Evolutionary conservation across 2,797 vertebrate species (phyloP).

Genomic region (Diglossa cyanea): DNA sequence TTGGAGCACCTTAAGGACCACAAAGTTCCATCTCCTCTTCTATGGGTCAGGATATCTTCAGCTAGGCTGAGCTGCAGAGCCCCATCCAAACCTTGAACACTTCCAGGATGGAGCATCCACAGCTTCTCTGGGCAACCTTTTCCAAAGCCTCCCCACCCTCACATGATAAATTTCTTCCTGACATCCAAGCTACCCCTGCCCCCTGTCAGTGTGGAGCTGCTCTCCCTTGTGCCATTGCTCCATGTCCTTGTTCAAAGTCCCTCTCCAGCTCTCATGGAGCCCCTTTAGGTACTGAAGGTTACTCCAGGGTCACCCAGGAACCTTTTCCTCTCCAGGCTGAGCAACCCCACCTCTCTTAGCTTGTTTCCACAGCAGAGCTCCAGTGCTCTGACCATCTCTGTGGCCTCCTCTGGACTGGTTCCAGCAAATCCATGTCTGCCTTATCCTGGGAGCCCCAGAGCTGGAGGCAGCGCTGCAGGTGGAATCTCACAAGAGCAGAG

Average conservation of each 20-base stretch:
- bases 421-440: neutral
- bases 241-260: neutral
- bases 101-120: neutral
- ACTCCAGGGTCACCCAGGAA: neutral
- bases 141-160: neutral
- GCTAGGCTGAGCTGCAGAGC: accelerated
- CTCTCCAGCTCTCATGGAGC: neutral
- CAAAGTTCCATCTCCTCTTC: no score
- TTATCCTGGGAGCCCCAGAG: neutral
- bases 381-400: neutral
- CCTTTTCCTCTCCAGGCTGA: neutral
- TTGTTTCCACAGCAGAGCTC: neutral
- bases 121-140: neutral
- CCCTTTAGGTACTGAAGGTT: no score
- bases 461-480: neutral
- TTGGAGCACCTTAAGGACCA: neutral
- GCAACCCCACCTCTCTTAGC: neutral
- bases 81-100: neutral
- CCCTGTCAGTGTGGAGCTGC: no score
- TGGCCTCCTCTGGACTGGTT: neutral
- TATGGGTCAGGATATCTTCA: neutral
- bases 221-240: neutral
- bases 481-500: neutral
- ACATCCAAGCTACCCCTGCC: no score
- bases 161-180: neutral